A percentile compares a stretch with the other conserved stretches of the same genome.
Evolutionary conservation across 2,888 invertebrate species (phyloP).

Genomic region (Sminthurinus aureus): DNA sequence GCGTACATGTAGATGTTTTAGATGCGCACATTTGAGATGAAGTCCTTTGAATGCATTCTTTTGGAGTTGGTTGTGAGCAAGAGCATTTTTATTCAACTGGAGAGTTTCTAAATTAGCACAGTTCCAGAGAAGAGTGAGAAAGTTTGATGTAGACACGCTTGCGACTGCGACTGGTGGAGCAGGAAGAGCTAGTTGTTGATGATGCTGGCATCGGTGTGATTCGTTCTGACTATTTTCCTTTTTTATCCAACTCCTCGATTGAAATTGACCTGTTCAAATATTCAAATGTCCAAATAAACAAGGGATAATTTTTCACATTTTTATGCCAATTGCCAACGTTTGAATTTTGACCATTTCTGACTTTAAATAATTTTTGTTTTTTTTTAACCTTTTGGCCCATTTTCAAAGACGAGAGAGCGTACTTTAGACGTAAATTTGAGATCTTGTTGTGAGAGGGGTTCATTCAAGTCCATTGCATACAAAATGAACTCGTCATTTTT

Average conservation of each 20-base stretch:
- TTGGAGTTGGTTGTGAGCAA: background rate
- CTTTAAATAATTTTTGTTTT: no score
- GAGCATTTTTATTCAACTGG: background rate
- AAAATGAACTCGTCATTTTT: no score
- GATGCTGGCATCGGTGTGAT: no score
- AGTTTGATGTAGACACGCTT: background rate
- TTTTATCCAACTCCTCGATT: background rate
- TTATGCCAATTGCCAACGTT: no score
- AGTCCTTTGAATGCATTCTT: constrained; percentile 6
- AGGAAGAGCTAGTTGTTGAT: no score
- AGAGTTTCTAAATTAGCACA: constrained; percentile 7
- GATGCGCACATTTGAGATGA: background rate
- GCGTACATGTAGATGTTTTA: background rate
- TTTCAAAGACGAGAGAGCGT: constrained; percentile 1
- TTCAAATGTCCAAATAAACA: no score
- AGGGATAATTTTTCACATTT: no score
- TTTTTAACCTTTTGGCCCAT: background rate
- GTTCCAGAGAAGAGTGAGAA: constrained; percentile 7
- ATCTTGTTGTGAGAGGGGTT: background rate
- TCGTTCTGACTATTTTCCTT: background rate
- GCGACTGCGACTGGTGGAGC: background rate
- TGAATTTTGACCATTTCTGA: no score
- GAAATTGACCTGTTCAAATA: background rate
- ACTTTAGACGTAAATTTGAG: background rate
- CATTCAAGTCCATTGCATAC: background rate